Percentiles rank a stretch among this genome's conserved stretches.
Evolutionary conservation across 2,797 vertebrate genomes (phyloP).

Genomic region (Microhierax caerulescens): DNA sequence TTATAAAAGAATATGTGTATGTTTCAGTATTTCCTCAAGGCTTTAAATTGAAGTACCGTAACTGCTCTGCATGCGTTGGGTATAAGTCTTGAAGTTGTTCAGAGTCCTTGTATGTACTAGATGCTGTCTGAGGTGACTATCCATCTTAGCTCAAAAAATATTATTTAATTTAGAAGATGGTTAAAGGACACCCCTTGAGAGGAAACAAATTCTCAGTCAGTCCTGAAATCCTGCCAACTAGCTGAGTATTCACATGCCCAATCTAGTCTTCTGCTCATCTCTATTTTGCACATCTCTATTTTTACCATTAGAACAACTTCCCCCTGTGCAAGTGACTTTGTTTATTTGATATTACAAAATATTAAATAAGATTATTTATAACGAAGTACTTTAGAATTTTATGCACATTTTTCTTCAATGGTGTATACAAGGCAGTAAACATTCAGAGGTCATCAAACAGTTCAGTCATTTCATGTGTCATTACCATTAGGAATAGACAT

Average conservation of each 20-base stretch:
- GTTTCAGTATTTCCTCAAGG: neutral
- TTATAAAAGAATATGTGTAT: neutral
- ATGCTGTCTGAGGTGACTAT: neutral
- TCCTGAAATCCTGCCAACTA: neutral
- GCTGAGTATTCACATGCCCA: neutral
- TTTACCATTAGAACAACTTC: neutral
- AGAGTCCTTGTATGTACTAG: neutral
- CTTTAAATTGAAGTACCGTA: neutral
- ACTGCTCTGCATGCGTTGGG: neutral
- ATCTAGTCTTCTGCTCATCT: neutral
- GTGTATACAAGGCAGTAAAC: neutral
- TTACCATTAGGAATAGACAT: neutral
- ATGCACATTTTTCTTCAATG: rapidly evolving
- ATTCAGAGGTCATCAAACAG: neutral
- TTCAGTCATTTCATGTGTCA: neutral
- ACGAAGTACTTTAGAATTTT: neutral
- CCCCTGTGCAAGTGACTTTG: neutral
- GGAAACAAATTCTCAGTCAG: neutral
- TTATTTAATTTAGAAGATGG: neutral
- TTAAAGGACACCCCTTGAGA: neutral
- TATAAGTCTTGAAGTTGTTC: neutral
- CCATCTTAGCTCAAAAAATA: neutral
- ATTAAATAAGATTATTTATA: neutral
- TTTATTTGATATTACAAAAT: neutral
- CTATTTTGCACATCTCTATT: neutral